A percentile compares a stretch with the other conserved stretches of the same genome.
Conservation (phyloP, 2,888 invertebrate genomes). For the Alloscopus bannaensis region DNA sequence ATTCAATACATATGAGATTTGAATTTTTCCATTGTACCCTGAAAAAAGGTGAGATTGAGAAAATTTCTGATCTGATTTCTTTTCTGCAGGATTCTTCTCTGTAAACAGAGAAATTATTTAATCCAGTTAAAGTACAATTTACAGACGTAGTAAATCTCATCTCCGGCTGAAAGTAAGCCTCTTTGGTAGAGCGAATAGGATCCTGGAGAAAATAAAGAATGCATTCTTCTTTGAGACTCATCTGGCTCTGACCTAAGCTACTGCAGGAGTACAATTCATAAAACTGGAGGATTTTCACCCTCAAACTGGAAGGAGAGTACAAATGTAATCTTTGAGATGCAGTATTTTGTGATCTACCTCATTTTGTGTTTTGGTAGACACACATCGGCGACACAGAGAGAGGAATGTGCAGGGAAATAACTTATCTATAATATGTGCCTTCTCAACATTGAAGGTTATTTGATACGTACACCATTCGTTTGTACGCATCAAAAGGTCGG, state of each 20-base stretch:
- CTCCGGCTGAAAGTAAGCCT: slow-evolving; percentile 34
- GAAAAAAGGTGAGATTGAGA: not conserved
- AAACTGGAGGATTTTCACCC: no score
- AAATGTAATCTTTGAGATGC: no score
- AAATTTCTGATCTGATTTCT: slow-evolving; percentile 39
- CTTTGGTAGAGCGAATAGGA: no score
- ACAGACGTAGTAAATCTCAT: slow-evolving; percentile 56
- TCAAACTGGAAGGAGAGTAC: no score
- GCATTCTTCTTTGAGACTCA: no score
- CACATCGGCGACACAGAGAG: no score
- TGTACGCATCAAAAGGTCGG: slow-evolving; percentile 33
- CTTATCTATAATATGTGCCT: slow-evolving; percentile 21
- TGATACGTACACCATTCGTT: slow-evolving; percentile 25
- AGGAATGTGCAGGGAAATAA: no score
- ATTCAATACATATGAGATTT: slow-evolving; percentile 24
- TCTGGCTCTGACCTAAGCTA: no score
- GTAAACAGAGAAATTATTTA: slow-evolving; percentile 57
- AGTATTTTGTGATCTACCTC: no score
- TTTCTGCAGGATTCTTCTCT: slow-evolving; percentile 27
- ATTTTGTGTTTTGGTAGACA: no score
- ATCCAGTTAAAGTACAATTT: slow-evolving; percentile 61
- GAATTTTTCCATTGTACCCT: slow-evolving; percentile 6
- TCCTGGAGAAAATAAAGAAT: no score
- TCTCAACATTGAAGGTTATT: slow-evolving; percentile 6
- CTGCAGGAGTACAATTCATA: no score